Evolutionary conservation across 2,113 vertebrate genomes (phyloP), one percentile per base, ranked within the genome.

Genomic region (Eubucco bourcierii): DNA sequence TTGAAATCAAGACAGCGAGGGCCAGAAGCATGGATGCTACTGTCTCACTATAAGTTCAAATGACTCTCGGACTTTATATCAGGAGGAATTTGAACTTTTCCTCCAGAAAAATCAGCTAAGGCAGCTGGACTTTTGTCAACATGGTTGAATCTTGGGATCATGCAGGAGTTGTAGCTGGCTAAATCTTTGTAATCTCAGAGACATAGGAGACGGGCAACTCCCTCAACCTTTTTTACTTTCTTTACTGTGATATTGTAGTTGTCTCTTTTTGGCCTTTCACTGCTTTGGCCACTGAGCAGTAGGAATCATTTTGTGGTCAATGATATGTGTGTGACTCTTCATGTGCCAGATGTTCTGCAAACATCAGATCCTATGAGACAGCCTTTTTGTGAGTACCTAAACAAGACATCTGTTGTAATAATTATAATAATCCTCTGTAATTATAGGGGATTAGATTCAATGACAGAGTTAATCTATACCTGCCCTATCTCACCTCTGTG

Each of bases 371-470:
- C 90, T 80, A 77, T 16, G 25, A 90, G 74, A 46, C 77, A 93
- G 73, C 21, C 91, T 60, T 67, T 92, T 47, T 60, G 9, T 23
- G 58, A 93, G 88, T 14, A 34, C 53, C 75, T 77, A 52, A 91
- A 92, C 64, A 89, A 80, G 52, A 63, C 72, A 87, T 73, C 44
- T 89, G 37, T 67, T 82, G 12, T 11, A 94, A 84, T 81, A 90
- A 91, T 63, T 79, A 27, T 27, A 76, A 81, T 72, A 94, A 93
- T 71, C 64, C 39, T 55, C 65, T 60, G 61, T 90, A 86, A 87
- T 27, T 83, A 60, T 24, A 87, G 19, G 21, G 19, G 34, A 93
- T 85, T 74, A 85, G 37, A 80, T 15, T 80, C 71, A 80, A 85
- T 70, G 52, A 85, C 56, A 83, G 44, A 73, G 46, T 66, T 77